Base-by-base conservation (phyloP, 2,797 vertebrate species). In the Parauchenoglanis ngamensis region DNA sequence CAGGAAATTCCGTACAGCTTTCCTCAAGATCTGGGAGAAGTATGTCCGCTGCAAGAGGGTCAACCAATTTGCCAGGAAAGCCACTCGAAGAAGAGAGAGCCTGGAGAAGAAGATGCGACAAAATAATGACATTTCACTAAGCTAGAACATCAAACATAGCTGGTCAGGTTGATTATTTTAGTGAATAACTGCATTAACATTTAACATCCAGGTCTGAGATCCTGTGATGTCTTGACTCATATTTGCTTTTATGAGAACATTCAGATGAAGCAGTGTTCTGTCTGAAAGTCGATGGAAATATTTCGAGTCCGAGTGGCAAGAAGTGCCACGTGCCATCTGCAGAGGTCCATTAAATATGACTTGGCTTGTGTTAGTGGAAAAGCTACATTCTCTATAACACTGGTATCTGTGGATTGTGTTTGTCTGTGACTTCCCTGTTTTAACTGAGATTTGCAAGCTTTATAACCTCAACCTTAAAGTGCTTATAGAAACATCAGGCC, bases 1-100 rank as follows among this genome's bases (percentile, higher is more conserved):
- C 90, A 97, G 96, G 92, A 99, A 98, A 95, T 99, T 99, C 92
- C 96, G 96, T 89, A 96, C 93, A 56, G 97, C 98, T 67, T 99
- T 99, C 93, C 95, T 95, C 90, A 98, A 97, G 92, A 99, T 99
- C 89, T 98, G 96, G 97, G 96, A 96, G 57, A 97, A 97, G 72
- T 97, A 98, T 89, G 95, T 99, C 92, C 97, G 97, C 92, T 99
- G 98, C 94, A 96, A 96, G 63, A 91, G 95, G 75, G 89, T 90
- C 0, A 91, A 91, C 1, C 88, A 84, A 4, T 90, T 94, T 61
- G 93, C 92, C 61, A 90, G 90, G 23, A 94, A 95, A 89, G 92
- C 92, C 49, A 95, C 94, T 15, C 93, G 95, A 90, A 92, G 93
- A 86, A 94, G 93, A 67, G 95, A 95, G 68, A 90, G 91, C 89